These are phyloP conservation scores for Pteronura brasiliensis DNA, from an alignment of 2,113 vertebrate species.

Conservation along the genomic window DNA sequence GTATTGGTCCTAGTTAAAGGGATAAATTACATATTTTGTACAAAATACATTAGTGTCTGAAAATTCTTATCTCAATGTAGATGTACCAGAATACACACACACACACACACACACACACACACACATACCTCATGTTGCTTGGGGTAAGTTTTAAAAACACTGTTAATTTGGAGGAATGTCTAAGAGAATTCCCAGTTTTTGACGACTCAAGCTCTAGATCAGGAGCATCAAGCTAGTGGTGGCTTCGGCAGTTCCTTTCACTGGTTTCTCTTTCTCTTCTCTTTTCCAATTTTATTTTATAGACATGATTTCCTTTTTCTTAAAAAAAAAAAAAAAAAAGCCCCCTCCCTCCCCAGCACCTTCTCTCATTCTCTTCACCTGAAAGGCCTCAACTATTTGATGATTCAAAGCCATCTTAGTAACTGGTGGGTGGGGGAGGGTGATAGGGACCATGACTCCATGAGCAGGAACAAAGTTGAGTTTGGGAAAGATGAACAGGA, in stretches of 20 bases:
- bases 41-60: not conserved
- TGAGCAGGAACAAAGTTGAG: not conserved
- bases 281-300: not conserved
- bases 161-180: not conserved
- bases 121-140: not conserved
- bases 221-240: not conserved
- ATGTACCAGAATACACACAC: not conserved
- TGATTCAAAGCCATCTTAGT: not conserved
- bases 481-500: not conserved
- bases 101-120: no score
- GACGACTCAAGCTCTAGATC: not conserved
- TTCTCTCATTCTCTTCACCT: not conserved
- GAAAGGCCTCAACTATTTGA: not conserved
- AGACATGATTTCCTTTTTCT: not conserved
- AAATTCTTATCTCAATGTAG: not conserved
- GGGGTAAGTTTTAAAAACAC: not conserved
- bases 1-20: not conserved
- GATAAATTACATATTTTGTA: not conserved
- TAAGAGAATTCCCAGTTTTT: not conserved
- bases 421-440: not conserved
- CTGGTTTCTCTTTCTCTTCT: not conserved
- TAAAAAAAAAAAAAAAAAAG: not conserved
- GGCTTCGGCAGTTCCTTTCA: not conserved
- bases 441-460: not conserved
- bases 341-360: rapidly evolving